phyloP scores from a whole-genome alignment of 2,113 vertebrate species.

The Anser cygnoides region DNA sequence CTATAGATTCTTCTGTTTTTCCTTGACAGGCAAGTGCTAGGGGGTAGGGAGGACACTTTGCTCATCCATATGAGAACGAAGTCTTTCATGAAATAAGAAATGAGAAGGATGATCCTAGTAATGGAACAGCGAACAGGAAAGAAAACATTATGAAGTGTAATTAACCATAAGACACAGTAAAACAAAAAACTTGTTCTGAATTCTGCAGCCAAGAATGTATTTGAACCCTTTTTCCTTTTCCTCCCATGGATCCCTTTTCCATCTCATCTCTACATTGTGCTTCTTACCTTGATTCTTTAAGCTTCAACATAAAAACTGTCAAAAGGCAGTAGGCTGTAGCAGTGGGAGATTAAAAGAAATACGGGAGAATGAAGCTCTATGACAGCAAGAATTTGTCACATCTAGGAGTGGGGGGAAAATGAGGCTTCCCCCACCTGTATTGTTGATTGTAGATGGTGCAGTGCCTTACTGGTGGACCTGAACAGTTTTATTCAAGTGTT shows the following conservation, averaged over 20 bases:
- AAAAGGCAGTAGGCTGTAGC: not conserved
- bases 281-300: not conserved
- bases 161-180: not conserved
- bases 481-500: not conserved
- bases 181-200: not conserved
- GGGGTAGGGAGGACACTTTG: rapidly evolving
- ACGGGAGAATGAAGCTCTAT: not conserved
- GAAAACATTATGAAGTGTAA: rapidly evolving
- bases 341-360: not conserved
- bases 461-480: not conserved
- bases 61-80: not conserved
- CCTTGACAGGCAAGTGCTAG: not conserved
- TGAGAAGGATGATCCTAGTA: not conserved
- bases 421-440: not conserved
- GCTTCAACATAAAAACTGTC: not conserved
- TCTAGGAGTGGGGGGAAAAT: too few relatives aligned
- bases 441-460: not conserved
- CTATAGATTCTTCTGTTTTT: not conserved
- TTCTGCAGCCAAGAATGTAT: not conserved
- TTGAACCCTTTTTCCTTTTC: not conserved
- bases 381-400: not conserved
- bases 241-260: not conserved
- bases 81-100: not conserved
- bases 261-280: not conserved
- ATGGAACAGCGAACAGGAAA: not conserved